phyloP scores from a whole-genome alignment of 2,113 vertebrate species.

The Fukomys damarensis region DNA sequence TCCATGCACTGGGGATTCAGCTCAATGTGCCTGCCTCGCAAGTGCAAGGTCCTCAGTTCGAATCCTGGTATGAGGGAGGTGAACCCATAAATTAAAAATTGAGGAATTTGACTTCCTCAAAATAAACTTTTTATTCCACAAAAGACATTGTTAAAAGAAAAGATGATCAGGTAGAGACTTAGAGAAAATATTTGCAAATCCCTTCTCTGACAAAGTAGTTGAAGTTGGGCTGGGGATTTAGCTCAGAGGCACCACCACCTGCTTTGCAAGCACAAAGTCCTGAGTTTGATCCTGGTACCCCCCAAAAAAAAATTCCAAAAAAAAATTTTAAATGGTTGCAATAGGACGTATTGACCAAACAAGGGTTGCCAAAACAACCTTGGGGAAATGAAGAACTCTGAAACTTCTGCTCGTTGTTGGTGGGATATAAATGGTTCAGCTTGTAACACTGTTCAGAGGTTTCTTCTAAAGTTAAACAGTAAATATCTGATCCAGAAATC shows the following conservation, averaged over 20 bases:
- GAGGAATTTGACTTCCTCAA: background rate
- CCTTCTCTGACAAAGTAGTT: background rate
- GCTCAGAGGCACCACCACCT: too few relatives aligned
- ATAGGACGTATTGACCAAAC: background rate
- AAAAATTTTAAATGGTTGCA: background rate
- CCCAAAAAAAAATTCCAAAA: too few relatives aligned
- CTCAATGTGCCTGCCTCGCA: too few relatives aligned
- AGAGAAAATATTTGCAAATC: constrained; percentile 33
- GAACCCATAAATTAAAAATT: background rate
- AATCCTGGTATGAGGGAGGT: too few relatives aligned
- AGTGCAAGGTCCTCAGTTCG: too few relatives aligned
- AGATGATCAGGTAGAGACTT: background rate
- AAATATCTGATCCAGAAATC: background rate
- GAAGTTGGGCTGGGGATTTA: too few relatives aligned
- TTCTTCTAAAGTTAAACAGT: constrained; percentile 30
- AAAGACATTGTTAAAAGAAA: constrained; percentile 9
- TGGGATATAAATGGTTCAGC: background rate
- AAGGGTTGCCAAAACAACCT: background rate
- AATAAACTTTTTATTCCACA: constrained; percentile 11
- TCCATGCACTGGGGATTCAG: too few relatives aligned
- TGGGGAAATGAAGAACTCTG: background rate
- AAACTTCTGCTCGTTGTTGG: background rate
- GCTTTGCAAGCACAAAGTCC: too few relatives aligned
- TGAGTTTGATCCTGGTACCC: too few relatives aligned
- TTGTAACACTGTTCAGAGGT: background rate